Evolutionary conservation across 2,797 vertebrate genomes (phyloP), one percentile per base, ranked within the genome.

Genomic region (Molossus alvarezi): DNA sequence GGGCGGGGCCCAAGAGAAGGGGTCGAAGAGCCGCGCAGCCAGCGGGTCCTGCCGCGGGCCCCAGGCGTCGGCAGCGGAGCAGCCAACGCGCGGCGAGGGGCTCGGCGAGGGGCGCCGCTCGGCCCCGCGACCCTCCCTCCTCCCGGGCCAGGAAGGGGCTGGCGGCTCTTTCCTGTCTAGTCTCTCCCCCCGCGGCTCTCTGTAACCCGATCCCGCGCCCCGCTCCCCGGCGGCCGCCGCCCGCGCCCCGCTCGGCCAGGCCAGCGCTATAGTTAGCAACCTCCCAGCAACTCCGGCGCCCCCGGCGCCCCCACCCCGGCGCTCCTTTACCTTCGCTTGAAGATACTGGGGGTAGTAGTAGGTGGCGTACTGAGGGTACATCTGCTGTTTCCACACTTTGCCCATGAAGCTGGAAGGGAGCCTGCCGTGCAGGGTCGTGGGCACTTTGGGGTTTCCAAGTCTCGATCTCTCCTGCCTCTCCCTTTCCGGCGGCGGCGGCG

Each of bases 291-390:
- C 85, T 94, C 94, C 84, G 72, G 85, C 55, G 94, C 69, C 89
- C 82, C 81, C 53, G 41, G 37, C 9, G 2, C 75, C 82, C 83
- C 86, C 58, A 3, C 71, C 58, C 81, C 77, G 18, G 86, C 79
- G 23, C 95, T 88, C 95, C 96, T 96, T 88, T 99, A 99, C 99
- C 98, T 99, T 99, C 67, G 99, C 98, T 98, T 99, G 99, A 97
- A 99, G 99, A 99, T 99, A 99, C 97, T 99, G 99, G 96, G 99
- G 99, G 98, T 99, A 99, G 98, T 99, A 99, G 98, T 99, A 99
- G 98, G 99, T 99, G 97, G 99, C 99, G 98, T 99, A 99, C 98
- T 99, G 99, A 98, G 99, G 99, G 99, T 99, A 99, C 99, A 99
- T 99, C 98, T 99, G 98, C 98, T 99, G 98, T 98, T 99, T 99